Conservation (phyloP, 2,888 invertebrate genomes). For the Micropterix aruncella region DNA sequence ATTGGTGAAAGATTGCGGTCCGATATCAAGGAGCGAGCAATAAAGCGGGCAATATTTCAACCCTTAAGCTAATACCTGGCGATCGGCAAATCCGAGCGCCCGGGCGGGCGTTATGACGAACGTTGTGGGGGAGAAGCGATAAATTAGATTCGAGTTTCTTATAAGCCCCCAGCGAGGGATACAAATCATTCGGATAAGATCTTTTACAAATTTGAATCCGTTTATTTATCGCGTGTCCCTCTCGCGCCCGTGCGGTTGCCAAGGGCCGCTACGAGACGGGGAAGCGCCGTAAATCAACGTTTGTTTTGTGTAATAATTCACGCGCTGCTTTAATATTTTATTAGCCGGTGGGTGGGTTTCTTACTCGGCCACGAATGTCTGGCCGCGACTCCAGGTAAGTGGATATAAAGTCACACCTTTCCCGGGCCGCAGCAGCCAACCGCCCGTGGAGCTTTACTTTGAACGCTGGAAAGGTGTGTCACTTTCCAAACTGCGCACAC, state of each 20-base stretch:
- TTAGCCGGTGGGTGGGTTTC: neutral
- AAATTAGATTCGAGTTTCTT: neutral
- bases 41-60: neutral
- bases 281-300: slow-evolving; percentile 35
- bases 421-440: neutral
- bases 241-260: slow-evolving; percentile 40
- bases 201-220: slow-evolving; percentile 45
- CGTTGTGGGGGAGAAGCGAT: neutral
- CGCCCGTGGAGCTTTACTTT: neutral
- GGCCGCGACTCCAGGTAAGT: neutral
- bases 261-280: too few species aligned
- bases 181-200: slow-evolving; percentile 42
- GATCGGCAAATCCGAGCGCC: neutral
- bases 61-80: neutral
- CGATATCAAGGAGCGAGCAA: too few species aligned
- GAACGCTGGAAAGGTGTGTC: too few species aligned
- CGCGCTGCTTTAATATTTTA: neutral
- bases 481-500: too few species aligned
- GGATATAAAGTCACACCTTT: neutral
- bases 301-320: neutral
- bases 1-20: too few species aligned
- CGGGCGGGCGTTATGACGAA: neutral
- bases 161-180: slow-evolving; percentile 15
- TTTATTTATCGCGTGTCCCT: slow-evolving; percentile 44
- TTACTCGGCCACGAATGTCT: neutral